These are phyloP conservation scores for Leptoteleia sp. DNA, from an alignment of 1,140 invertebrate species.

Conservation along the genomic window DNA sequence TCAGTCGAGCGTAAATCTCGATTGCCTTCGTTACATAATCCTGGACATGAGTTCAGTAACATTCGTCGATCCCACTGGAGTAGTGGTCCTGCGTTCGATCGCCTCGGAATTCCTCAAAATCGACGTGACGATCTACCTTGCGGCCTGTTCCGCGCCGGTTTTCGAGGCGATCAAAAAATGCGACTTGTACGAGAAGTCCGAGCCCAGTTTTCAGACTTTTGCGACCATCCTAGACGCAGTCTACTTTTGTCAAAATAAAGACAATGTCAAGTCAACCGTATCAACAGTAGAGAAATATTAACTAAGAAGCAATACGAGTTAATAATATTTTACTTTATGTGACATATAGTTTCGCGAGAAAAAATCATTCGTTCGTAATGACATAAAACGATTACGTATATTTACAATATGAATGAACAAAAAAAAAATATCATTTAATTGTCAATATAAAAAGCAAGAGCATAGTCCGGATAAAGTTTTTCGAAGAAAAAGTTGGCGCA, in stretches of 20 bases:
- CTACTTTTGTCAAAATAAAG: conserved; percentile 67
- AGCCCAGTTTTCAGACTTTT: conserved; percentile 80
- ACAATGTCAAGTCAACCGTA: background rate
- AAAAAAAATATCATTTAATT: too few relatives aligned
- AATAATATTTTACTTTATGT: background rate
- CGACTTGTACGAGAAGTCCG: conserved; percentile 76
- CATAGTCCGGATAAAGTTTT: too few relatives aligned
- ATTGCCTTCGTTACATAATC: conserved; percentile 72
- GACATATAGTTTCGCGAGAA: background rate
- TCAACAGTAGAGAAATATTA: conserved; percentile 18
- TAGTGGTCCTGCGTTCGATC: conserved; percentile 75
- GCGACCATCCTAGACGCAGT: conserved; percentile 85
- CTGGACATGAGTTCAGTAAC: conserved; percentile 81
- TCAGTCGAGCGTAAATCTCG: conserved; percentile 50
- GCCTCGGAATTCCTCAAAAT: conserved; percentile 77
- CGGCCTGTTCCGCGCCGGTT: conserved; percentile 80
- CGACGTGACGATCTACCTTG: conserved; percentile 81
- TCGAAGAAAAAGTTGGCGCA: too few relatives aligned
- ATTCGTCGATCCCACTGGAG: conserved; percentile 81
- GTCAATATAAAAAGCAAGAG: too few relatives aligned
- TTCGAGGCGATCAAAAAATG: conserved; percentile 83
- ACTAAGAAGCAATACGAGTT: conserved; percentile 3
- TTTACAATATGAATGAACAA: too few relatives aligned
- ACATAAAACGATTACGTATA: too few relatives aligned
- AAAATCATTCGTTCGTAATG: too few relatives aligned